These are phyloP conservation scores for Wasmannia auropunctata DNA, from an alignment of 1,140 invertebrate species.

Conservation along the genomic window DNA sequence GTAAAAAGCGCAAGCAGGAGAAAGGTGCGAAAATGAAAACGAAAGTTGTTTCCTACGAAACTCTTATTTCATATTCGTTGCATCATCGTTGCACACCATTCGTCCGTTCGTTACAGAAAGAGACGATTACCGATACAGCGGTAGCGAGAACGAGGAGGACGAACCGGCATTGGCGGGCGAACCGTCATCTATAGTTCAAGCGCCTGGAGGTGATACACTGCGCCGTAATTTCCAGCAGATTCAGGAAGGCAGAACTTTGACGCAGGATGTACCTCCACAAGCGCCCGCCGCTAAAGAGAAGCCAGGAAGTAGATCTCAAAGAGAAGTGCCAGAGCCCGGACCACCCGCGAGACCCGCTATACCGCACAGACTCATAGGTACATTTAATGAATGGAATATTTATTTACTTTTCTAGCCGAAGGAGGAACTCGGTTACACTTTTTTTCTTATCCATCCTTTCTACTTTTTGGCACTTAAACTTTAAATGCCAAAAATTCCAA, in stretches of 20 bases:
- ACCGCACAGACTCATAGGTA: conserved; percentile 94
- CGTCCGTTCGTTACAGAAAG: conserved; percentile 85
- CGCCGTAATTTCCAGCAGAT: conserved; percentile 99
- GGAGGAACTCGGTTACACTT: too few relatives aligned
- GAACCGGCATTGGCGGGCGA: conserved; percentile 93
- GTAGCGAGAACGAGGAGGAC: conserved; percentile 95
- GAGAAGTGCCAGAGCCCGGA: conserved; percentile 90
- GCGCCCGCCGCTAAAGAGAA: conserved; percentile 86
- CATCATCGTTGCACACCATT: neutral
- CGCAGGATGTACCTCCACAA: conserved; percentile 85
- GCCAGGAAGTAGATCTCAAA: conserved; percentile 77
- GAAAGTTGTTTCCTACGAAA: neutral
- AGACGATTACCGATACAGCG: conserved; percentile 94
- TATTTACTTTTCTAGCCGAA: too few relatives aligned
- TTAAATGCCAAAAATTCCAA: too few relatives aligned
- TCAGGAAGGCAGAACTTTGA: conserved; percentile 92
- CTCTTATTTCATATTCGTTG: neutral
- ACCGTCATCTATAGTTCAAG: conserved; percentile 95
- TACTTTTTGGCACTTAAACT: too few relatives aligned
- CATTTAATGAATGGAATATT: conserved; percentile 25
- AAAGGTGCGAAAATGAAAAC: conserved; percentile 85
- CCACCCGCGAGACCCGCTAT: conserved; percentile 93
- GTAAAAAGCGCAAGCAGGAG: conserved; percentile 97
- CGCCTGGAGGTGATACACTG: conserved; percentile 95
- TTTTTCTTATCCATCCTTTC: too few relatives aligned